Evolutionary conservation across 1,140 invertebrate genomes (phyloP).

Genomic region (Aphelenchoides fujianensis): DNA sequence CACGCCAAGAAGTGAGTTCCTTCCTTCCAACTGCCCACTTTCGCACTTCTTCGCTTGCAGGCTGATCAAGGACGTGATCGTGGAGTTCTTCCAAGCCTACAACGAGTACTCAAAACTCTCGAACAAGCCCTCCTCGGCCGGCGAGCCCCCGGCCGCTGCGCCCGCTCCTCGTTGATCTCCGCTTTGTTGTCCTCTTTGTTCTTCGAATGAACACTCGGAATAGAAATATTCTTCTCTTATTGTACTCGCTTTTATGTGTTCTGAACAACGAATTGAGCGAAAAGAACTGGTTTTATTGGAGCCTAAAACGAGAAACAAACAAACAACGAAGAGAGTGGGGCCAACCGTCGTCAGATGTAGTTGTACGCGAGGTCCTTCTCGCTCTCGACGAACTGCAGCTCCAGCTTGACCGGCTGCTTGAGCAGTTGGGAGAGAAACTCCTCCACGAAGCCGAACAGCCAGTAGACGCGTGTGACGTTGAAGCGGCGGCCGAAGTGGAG

Average conservation of each 20-base stretch:
- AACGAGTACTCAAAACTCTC: not conserved
- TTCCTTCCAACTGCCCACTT: not conserved
- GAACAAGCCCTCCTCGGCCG: not conserved
- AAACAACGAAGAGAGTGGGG: too few species aligned
- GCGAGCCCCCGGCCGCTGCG: not conserved
- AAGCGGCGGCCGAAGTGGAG: constrained; percentile 39
- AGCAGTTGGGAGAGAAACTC: constrained; percentile 57
- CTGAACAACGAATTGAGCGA: too few species aligned
- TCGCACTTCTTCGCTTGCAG: not conserved
- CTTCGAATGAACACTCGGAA: too few species aligned
- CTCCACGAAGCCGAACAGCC: constrained; percentile 60
- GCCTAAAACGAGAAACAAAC: too few species aligned
- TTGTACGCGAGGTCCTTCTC: constrained; percentile 54
- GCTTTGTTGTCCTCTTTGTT: too few species aligned
- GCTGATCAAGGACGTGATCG: not conserved
- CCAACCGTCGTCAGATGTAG: constrained; percentile 57
- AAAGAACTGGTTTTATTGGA: too few species aligned
- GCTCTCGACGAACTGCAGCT: constrained; percentile 56
- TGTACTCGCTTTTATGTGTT: too few species aligned
- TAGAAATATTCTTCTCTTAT: too few species aligned
- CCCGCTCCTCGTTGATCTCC: too few species aligned
- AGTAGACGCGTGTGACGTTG: constrained; percentile 49
- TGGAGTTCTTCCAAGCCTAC: not conserved
- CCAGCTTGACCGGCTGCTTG: constrained; percentile 59
- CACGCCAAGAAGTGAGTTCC: constrained; percentile 21